A percentile compares a stretch with the other conserved stretches of the same genome.
Evolutionary conservation across 30 jellyfish, hydroid and myxozoan genomes (phyloP).

Genomic region (Catostylus mosaicus): DNA sequence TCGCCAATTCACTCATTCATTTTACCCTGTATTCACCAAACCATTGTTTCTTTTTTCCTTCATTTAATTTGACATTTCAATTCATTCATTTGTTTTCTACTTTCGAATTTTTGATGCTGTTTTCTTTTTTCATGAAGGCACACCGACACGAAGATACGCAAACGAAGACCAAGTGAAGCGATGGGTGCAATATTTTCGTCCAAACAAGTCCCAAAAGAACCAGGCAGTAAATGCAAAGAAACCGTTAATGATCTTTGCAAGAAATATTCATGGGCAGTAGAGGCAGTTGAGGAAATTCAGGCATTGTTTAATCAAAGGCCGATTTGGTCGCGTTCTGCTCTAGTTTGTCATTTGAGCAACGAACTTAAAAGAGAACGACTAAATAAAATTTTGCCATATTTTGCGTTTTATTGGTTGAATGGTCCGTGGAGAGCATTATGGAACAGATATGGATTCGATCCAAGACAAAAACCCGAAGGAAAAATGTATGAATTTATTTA

Average conservation of each 20-base stretch:
- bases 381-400: constrained; percentile 67
- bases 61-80: neutral
- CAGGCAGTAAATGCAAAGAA: constrained; percentile 61
- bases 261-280: constrained; percentile 45
- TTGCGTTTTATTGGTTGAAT: constrained; percentile 88
- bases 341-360: constrained; percentile 36
- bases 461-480: constrained; percentile 85
- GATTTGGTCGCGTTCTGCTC: constrained; percentile 80
- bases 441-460: constrained; percentile 95
- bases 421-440: constrained; percentile 98
- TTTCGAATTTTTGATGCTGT: neutral
- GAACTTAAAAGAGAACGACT: constrained; percentile 45
- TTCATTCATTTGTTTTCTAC: neutral
- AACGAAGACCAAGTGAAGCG: constrained; percentile 75
- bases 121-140: constrained; percentile 18
- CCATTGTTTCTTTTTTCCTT: neutral
- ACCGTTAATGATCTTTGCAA: constrained; percentile 32
- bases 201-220: constrained; percentile 67
- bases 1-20: neutral
- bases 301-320: constrained; percentile 80
- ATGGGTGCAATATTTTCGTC: constrained; percentile 76
- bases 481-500: constrained; percentile 38
- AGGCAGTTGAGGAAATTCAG: constrained; percentile 24
- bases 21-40: neutral
- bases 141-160: constrained; percentile 50